Evolutionary conservation across 2,888 invertebrate species (phyloP).

Genomic region (Formica aserva): DNA sequence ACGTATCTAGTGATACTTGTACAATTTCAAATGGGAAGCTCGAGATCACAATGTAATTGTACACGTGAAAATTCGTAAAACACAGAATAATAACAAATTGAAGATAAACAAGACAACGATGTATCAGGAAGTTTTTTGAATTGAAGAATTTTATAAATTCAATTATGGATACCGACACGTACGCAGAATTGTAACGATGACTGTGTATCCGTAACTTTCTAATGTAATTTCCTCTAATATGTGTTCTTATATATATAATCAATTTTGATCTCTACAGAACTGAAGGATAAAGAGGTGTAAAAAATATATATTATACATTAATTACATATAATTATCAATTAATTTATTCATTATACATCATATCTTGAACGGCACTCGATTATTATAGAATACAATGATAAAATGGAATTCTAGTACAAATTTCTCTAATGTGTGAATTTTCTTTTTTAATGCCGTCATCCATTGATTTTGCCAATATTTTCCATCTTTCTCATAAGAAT

Average conservation of each 20-base stretch:
- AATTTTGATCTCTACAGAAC: not conserved
- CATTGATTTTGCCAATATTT: not conserved
- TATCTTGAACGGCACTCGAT: slow-evolving; percentile 15
- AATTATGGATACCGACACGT: not conserved
- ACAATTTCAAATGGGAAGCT: slow-evolving; percentile 66
- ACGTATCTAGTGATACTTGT: slow-evolving; percentile 76
- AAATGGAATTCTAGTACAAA: slow-evolving; percentile 18
- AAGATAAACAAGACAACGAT: not conserved
- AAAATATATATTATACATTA: slow-evolving; percentile 10
- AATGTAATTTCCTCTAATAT: not conserved
- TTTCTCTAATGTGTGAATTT: slow-evolving; percentile 9
- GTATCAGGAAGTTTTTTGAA: not conserved
- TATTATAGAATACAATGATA: not conserved
- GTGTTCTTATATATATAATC: too few species aligned
- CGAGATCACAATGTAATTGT: slow-evolving; percentile 5
- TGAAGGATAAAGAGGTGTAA: not conserved
- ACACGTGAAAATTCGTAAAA: not conserved
- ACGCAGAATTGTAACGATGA: not conserved
- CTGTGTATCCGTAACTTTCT: not conserved
- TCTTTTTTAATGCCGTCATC: not conserved
- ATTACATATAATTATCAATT: slow-evolving; percentile 31
- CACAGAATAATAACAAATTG: not conserved
- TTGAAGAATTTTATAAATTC: not conserved
- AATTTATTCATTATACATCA: slow-evolving; percentile 40
- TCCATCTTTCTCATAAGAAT: not conserved